phyloP scores from a whole-genome alignment of 2,888 invertebrate genomes.

The Lomographa bimaculata region DNA sequence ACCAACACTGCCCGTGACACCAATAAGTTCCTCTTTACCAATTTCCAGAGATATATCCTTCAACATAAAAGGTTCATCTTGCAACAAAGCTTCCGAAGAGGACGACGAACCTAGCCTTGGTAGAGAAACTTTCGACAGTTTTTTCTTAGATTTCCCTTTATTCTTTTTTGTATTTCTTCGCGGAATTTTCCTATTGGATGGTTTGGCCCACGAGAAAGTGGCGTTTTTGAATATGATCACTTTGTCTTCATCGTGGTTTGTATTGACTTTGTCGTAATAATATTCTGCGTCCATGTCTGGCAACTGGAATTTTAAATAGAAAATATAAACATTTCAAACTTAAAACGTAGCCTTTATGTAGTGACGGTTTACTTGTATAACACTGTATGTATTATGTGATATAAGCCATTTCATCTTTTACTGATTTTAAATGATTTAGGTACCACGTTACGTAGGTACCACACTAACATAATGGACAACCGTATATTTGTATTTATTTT shows the following conservation, averaged over 20 bases:
- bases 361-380: no score
- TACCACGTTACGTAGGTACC: no score
- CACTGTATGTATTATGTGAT: no score
- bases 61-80: slow-evolving; percentile 59
- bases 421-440: no score
- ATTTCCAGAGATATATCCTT: slow-evolving; percentile 62
- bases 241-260: slow-evolving; percentile 78
- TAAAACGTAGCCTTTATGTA: no score
- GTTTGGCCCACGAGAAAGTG: slow-evolving; percentile 84
- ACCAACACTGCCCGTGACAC: slow-evolving; percentile 94
- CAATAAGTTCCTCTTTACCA: slow-evolving; percentile 89
- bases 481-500: no score
- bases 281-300: slow-evolving; percentile 84
- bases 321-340: no score
- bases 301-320: slow-evolving; percentile 81
- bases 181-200: slow-evolving; percentile 52
- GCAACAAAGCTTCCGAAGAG: slow-evolving; percentile 44
- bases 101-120: slow-evolving; percentile 60
- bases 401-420: no score
- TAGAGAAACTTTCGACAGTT: slow-evolving; percentile 49
- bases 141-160: slow-evolving; percentile 78
- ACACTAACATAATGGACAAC: no score
- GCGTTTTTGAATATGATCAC: slow-evolving; percentile 84
- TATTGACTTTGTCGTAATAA: slow-evolving; percentile 84
- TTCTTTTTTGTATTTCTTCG: slow-evolving; percentile 61